Base-by-base conservation (phyloP, 2,888 invertebrate species). In the Celastrina argiolus region DNA sequence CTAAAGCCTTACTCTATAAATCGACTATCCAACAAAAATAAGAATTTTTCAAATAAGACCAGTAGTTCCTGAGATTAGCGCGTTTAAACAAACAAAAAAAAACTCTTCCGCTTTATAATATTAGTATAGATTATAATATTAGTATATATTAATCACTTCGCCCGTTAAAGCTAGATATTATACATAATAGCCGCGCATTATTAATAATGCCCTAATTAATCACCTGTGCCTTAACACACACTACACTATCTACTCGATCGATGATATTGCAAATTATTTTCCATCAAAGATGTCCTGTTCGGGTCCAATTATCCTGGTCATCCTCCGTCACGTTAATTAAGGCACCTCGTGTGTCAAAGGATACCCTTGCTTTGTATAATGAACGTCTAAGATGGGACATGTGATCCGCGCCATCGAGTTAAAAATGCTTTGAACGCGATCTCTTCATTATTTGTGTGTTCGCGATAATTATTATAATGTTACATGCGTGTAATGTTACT, bases 241-340 rank as follows among this genome's bases (percentile, higher is more conserved):
- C n/a, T n/a, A n/a, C n/a, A n/a, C n/a, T n/a, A n/a, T 5, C 31
- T 7, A 5, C 31, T 12, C 10, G 36, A 26, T 51, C 51, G 51
- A 51, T 51, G 18, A 18, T 18, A 45, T 45, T 14, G 22, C 51
- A 22, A 51, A 51, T 22, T 31, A 31, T 31, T 51, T 51, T 51
- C 22, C 16, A 12, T 51, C 51, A 51, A 51, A 51, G 51, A 51
- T 51, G 51, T 10, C 51, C 51, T 51, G 85, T 78, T 67, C 70
- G 84, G 85, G 70, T 73, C 84, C 87, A 85, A 85, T 86, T 87
- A 85, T 78, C 74, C 76, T 83, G 85, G 83, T 81, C 85, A 87
- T 84, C 85, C 84, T 82, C 83, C 83, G 81, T 78, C 78, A 80
- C 85, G 69, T 82, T 87, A 87, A 87, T 87, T 87, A 87, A 80